Conservation (phyloP, 2,113 vertebrate species). For the Tragelaphus buxtoni region DNA sequence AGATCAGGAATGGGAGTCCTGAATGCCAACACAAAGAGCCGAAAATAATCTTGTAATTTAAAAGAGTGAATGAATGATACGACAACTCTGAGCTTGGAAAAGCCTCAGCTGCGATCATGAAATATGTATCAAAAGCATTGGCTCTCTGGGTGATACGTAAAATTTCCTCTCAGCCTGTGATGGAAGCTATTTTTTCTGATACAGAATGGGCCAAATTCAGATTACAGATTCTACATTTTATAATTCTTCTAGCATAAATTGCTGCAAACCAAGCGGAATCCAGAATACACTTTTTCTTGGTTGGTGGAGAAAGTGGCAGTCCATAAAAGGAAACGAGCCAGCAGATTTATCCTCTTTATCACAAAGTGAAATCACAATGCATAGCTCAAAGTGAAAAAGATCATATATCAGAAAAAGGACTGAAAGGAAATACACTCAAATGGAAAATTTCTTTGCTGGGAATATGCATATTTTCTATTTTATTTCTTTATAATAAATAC, state of each 20-base stretch:
- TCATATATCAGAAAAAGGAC: neutral
- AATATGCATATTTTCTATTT: constrained; percentile 19
- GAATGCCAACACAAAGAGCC: constrained; percentile 53
- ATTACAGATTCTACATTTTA: constrained; percentile 57
- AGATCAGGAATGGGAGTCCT: constrained; percentile 42
- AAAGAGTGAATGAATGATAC: constrained; percentile 64
- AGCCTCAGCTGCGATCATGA: constrained; percentile 59
- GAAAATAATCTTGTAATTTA: constrained; percentile 67
- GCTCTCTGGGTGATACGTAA: constrained; percentile 38
- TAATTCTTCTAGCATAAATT: constrained; percentile 58
- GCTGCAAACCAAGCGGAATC: constrained; percentile 56
- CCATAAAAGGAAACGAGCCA: constrained; percentile 56
- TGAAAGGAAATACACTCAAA: neutral
- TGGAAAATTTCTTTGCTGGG: neutral
- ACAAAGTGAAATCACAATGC: constrained; percentile 30
- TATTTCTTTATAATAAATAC: constrained; percentile 15
- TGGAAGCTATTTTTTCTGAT: constrained; percentile 57
- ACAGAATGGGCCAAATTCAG: constrained; percentile 42
- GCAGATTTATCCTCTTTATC: constrained; percentile 27
- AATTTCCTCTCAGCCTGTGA: constrained; percentile 56
- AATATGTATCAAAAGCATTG: constrained; percentile 64
- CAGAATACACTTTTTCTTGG: constrained; percentile 36
- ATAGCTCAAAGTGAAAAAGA: neutral
- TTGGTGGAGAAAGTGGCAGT: constrained; percentile 42
- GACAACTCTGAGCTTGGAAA: constrained; percentile 54